Base-by-base conservation (phyloP, 2,113 vertebrate genomes). In the Garra rufa region DNA sequence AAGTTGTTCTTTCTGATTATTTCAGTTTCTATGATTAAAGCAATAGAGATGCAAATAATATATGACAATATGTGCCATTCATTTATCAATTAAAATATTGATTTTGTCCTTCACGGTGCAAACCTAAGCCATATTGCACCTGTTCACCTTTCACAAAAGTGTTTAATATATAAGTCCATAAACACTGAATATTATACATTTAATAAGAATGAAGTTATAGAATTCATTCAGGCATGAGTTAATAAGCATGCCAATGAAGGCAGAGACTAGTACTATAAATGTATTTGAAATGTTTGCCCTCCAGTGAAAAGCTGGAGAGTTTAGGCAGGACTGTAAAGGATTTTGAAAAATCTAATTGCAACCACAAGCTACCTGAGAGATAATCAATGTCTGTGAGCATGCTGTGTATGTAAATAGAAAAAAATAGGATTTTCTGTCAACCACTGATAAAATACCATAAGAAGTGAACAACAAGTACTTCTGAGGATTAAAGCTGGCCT, bases 311-410 rank as follows among this genome's bases (percentile, higher is more conserved):
- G 57, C 24, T 80, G 38, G 9, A 48, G 24, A 46, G 57, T 65
- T 78, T 43, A 28, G 59, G 34, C n/a, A 43, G 28, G 7, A 46
- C 30, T 61, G 55, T 74, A 69, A 71, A 46, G 69, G n/a, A 17
- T 83, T 83, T 43, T 82, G 61, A 74, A 14, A 83, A 74, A 74
- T 21, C 2, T 59, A 76, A 83, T 65, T 75, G 9, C 55, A 83
- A 21, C 38, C 70, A 61, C 52, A 76, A 30, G 55, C 38, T 44
- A 75, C 71, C 82, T 76, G 41, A 83, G 4, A 46, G 81, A 73
- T 41, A 82, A 82, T 57, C 67, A 57, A 26, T 73, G 34, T 73
- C 55, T 63, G 38, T 44, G 52, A 41, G 52, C 55, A 59, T 26
- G 76, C 57, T 61, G 34, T 57, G 10, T 43, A 38, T 46, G 30